These are phyloP conservation scores for Actinemys pallida DNA, from an alignment of 2,113 vertebrate species.

Conservation along the genomic window DNA sequence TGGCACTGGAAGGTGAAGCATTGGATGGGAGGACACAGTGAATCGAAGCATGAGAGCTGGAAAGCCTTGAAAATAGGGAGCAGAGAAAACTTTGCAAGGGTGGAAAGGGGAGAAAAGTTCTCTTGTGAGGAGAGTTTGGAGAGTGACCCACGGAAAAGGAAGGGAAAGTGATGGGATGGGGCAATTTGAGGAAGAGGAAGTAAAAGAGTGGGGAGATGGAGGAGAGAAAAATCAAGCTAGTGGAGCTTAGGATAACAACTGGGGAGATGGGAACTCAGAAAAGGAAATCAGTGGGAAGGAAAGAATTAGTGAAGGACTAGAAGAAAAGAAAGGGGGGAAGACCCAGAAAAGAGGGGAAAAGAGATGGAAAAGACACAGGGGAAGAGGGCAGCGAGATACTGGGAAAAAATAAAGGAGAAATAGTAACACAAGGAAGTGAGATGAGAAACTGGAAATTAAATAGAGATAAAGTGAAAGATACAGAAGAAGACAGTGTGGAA, in stretches of 20 bases:
- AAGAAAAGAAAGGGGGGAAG: neutral
- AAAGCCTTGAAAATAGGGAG: neutral
- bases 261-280: neutral
- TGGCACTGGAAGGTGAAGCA: neutral
- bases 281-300: neutral
- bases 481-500: neutral
- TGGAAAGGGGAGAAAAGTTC: neutral
- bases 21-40: no score
- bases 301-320: neutral
- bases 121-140: neutral
- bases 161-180: neutral
- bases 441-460: neutral
- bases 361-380: neutral
- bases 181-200: neutral
- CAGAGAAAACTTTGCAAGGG: neutral
- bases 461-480: neutral
- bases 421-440: neutral
- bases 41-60: no score
- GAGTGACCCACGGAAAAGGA: neutral
- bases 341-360: neutral
- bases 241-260: neutral
- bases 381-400: neutral
- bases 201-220: neutral
- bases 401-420: no score
- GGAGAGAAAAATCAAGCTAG: neutral